These are phyloP conservation scores for Gadopsis bispinosus DNA, from an alignment of 2,797 vertebrate species.

Conservation along the genomic window DNA sequence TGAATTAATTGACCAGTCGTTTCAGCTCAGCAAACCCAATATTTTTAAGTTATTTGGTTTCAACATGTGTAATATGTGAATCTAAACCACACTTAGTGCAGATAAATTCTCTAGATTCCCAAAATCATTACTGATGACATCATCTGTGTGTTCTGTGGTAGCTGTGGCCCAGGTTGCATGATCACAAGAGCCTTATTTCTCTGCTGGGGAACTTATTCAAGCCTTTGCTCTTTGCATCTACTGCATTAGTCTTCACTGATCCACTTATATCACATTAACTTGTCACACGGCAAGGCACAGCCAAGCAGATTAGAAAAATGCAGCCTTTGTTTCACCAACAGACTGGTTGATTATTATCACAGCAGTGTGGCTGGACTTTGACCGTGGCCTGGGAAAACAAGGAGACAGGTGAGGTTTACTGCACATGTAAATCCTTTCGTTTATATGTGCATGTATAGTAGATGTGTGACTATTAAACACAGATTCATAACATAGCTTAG, in stretches of 20 bases:
- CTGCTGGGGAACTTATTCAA: constrained; percentile 26
- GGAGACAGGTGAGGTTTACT: constrained; percentile 46
- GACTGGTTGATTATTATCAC: constrained; percentile 70
- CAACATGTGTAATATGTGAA: not conserved
- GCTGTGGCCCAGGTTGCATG: not conserved
- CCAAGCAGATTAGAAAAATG: constrained; percentile 68
- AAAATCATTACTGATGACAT: not conserved
- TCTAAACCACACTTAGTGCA: not conserved
- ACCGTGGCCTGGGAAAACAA: constrained; percentile 55
- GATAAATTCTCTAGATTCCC: not conserved
- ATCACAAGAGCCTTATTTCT: constrained; percentile 28
- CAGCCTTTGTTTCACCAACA: constrained; percentile 67
- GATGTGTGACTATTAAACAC: not conserved
- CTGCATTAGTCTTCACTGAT: constrained; percentile 36
- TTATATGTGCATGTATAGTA: not conserved
- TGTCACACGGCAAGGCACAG: constrained; percentile 35
- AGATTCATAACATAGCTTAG: not conserved
- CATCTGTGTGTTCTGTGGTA: not conserved
- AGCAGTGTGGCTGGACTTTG: constrained; percentile 68
- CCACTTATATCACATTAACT: constrained; percentile 60
- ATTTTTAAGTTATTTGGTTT: not conserved
- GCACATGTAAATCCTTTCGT: constrained; percentile 21
- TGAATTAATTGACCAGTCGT: not conserved
- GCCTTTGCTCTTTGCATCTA: constrained; percentile 21
- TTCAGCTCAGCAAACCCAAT: not conserved